A percentile compares a stretch with the other conserved stretches of the same genome.
Evolutionary conservation across 2,888 invertebrate species (phyloP).

Genomic region (Orchesella flavescens): DNA sequence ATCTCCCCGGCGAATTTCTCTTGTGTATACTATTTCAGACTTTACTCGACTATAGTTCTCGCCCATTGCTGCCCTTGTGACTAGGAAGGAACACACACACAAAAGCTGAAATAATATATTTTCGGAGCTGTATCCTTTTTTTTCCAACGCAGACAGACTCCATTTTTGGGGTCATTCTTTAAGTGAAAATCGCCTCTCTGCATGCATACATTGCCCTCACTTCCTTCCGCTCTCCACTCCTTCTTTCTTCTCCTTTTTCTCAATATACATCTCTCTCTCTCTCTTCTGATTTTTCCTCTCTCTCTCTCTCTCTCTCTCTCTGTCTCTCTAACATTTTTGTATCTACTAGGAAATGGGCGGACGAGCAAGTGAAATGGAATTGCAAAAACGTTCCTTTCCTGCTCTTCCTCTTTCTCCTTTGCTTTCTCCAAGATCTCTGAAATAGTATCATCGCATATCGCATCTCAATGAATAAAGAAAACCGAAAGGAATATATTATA

Average conservation of each 20-base stretch:
- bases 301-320: not conserved
- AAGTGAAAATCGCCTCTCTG: conserved; percentile 39
- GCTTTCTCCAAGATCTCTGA: not conserved
- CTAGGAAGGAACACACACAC: not conserved
- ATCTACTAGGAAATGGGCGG: conserved; percentile 3
- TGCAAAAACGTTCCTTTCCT: conserved; percentile 8
- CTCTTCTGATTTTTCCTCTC: not conserved
- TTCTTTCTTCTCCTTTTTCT: not conserved
- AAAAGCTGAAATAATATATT: conserved; percentile 6
- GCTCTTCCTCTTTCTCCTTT: not conserved
- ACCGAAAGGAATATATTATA: too few species aligned
- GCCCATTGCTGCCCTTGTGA: not conserved
- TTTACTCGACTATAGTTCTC: too few species aligned
- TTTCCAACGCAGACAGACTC: conserved; percentile 10
- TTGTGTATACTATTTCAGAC: too few species aligned
- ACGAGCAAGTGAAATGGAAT: not conserved
- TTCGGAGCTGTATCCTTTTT: conserved; percentile 22
- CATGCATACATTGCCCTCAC: conserved; percentile 39
- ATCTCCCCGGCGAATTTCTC: too few species aligned
- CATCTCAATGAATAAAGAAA: too few species aligned
- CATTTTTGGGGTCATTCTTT: conserved; percentile 34
- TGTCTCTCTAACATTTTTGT: not conserved
- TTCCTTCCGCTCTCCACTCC: conserved; percentile 25
- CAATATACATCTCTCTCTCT: not conserved
- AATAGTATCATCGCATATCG: not conserved